Evolutionary conservation across 64 coral and sea anemone genomes (phyloP).

Genomic region (Orbicella faveolata): DNA sequence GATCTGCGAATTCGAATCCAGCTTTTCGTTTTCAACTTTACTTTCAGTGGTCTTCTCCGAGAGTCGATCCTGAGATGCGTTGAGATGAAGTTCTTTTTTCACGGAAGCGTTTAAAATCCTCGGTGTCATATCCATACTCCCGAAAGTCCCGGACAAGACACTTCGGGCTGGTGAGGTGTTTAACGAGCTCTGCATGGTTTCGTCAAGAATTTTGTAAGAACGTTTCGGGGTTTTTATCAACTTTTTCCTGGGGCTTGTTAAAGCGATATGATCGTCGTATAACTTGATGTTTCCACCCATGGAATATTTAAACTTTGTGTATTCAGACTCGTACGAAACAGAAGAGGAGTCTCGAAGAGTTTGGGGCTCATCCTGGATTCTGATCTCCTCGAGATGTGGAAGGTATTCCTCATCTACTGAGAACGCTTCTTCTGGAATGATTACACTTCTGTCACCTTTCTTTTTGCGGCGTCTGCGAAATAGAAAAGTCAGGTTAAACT

Average conservation of each 20-base stretch:
- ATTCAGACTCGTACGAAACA: constrained; percentile 45
- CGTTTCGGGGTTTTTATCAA: constrained; percentile 8
- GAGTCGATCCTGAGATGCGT: background rate
- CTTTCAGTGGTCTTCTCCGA: background rate
- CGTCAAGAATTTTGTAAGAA: background rate
- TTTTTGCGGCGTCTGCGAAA: constrained; percentile 34
- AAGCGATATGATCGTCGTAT: constrained; percentile 82
- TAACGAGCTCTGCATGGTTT: background rate
- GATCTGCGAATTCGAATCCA: constrained; percentile 4
- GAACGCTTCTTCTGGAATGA: constrained; percentile 74
- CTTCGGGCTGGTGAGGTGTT: constrained; percentile 5
- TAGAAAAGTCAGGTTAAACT: background rate
- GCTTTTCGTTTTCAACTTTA: background rate
- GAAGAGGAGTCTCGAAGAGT: constrained; percentile 56
- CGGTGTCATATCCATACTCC: constrained; percentile 36
- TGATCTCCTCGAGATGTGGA: constrained; percentile 71
- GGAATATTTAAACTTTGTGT: constrained; percentile 81
- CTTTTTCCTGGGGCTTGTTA: constrained; percentile 72
- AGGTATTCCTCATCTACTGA: constrained; percentile 45
- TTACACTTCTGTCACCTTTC: constrained; percentile 59
- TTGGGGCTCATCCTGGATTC: constrained; percentile 75
- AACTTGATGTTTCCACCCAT: constrained; percentile 90
- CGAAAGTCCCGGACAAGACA: constrained; percentile 6
- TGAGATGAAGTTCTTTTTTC: background rate
- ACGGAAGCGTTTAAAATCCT: background rate